Conservation (phyloP, 2,888 invertebrate species). For the Ectemnius cavifrons region DNA sequence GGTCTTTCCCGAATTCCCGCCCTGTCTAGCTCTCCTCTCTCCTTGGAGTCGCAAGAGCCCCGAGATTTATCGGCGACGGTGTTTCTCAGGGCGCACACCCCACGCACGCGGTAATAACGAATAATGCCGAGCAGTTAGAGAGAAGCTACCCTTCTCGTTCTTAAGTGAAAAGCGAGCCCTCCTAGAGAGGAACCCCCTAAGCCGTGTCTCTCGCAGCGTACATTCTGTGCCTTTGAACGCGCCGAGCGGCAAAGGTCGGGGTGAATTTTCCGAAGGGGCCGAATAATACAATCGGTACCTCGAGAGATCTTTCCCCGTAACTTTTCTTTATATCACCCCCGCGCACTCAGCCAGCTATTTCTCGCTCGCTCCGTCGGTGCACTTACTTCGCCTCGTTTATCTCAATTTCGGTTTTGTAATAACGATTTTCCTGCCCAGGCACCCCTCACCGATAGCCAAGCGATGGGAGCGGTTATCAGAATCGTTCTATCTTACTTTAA, state of each 20-base stretch:
- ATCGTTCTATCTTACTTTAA: conserved; percentile 6
- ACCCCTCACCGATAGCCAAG: neutral
- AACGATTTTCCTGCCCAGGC: neutral
- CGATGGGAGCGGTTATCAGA: conserved; percentile 1
- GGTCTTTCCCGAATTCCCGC: no score
- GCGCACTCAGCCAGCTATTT: conserved; percentile 11
- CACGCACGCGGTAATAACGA: conserved; percentile 63
- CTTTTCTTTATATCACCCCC: conserved; percentile 30
- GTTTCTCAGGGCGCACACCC: conserved; percentile 43
- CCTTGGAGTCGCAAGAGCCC: neutral
- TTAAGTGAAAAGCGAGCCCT: conserved; percentile 66
- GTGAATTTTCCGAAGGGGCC: conserved; percentile 51
- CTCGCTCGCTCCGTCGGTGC: conserved; percentile 18
- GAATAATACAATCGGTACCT: conserved; percentile 60
- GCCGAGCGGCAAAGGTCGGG: conserved; percentile 44
- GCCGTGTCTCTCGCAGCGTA: conserved; percentile 20
- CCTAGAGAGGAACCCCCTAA: conserved; percentile 52
- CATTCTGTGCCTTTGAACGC: conserved; percentile 23
- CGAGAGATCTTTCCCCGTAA: conserved; percentile 22
- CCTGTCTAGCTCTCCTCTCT: neutral
- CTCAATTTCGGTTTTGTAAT: conserved; percentile 31
- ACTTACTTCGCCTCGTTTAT: conserved; percentile 37
- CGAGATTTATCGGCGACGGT: conserved; percentile 59
- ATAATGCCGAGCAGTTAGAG: conserved; percentile 61
- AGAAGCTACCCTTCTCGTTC: conserved; percentile 46